A percentile compares a stretch with the other conserved stretches of the same genome.
phyloP scores from a whole-genome alignment of 2,888 invertebrate species.

The Watsonalla cultraria region DNA sequence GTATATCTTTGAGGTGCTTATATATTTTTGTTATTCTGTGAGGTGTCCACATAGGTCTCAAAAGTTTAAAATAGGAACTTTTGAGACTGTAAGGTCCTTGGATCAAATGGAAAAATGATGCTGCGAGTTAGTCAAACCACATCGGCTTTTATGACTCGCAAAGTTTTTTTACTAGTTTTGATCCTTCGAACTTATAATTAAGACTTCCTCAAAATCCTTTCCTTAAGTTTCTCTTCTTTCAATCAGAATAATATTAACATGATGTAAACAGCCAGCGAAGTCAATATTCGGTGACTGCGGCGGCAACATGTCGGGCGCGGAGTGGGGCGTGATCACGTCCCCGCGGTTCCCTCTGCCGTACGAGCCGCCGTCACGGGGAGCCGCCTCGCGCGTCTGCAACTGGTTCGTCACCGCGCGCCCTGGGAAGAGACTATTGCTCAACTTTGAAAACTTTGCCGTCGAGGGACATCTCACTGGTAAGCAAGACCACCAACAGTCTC shows the following conservation, averaged over 20 bases:
- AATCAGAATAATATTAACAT: no score
- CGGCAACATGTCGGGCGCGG: slow-evolving; percentile 90
- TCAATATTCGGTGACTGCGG: slow-evolving; percentile 96
- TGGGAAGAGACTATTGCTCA: slow-evolving; percentile 92
- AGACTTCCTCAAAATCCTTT: no score
- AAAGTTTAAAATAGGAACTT: background rate
- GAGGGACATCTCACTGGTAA: slow-evolving; percentile 94
- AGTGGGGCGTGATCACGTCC: slow-evolving; percentile 90
- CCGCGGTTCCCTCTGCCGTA: slow-evolving; percentile 96
- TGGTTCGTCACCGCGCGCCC: slow-evolving; percentile 96
- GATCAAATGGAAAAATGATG: no score
- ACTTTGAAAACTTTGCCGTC: slow-evolving; percentile 94
- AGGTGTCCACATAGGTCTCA: background rate
- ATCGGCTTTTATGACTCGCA: no score
- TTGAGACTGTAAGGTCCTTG: no score
- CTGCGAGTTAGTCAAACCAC: no score
- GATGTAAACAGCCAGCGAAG: slow-evolving; percentile 80
- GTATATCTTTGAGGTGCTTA: slow-evolving; percentile 89
- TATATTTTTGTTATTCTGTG: background rate
- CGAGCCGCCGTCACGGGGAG: slow-evolving; percentile 87
- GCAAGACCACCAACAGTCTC: slow-evolving; percentile 19
- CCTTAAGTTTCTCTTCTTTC: no score
- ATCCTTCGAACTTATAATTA: no score
- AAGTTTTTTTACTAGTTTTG: no score
- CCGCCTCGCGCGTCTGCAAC: slow-evolving; percentile 94